phyloP scores from a whole-genome alignment of 1,140 invertebrate genomes.

The Bilobella aurantiaca region DNA sequence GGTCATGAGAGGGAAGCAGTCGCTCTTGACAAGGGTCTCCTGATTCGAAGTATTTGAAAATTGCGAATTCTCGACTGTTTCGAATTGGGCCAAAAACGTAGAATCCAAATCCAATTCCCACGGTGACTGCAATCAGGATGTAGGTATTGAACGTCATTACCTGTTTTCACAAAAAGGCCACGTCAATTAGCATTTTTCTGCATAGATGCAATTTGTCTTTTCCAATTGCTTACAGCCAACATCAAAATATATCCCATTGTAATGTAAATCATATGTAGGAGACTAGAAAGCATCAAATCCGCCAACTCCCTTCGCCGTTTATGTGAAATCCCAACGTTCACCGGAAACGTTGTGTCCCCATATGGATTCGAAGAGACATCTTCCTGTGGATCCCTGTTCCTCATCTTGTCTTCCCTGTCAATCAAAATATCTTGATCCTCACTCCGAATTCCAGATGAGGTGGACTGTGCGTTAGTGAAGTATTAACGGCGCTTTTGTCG shows the following conservation, averaged over 20 bases:
- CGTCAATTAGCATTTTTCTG: no score
- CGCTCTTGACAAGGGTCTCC: not conserved
- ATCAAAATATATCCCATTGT: constrained; percentile 27
- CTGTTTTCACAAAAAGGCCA: no score
- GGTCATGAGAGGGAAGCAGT: not conserved
- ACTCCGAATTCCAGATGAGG: not conserved
- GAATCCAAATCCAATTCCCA: constrained; percentile 27
- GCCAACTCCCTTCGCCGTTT: not conserved
- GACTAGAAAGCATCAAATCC: constrained; percentile 15
- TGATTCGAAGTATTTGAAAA: not conserved
- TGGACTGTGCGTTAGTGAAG: no score
- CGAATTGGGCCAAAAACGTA: constrained; percentile 16
- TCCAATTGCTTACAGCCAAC: no score
- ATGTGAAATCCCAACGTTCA: not conserved
- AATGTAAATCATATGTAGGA: constrained; percentile 25
- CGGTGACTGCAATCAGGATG: constrained; percentile 20
- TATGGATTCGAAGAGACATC: not conserved
- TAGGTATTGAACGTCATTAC: constrained; percentile 32
- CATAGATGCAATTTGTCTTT: no score
- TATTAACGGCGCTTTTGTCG: no score
- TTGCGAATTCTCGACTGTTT: not conserved
- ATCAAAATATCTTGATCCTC: not conserved
- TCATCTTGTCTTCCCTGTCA: not conserved
- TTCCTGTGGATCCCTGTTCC: not conserved
- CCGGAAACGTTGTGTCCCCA: not conserved